Percentiles rank a stretch among this genome's conserved stretches.
These are phyloP conservation scores for Ostrea edulis DNA, from an alignment of 1,140 invertebrate species.

Conservation along the genomic window DNA sequence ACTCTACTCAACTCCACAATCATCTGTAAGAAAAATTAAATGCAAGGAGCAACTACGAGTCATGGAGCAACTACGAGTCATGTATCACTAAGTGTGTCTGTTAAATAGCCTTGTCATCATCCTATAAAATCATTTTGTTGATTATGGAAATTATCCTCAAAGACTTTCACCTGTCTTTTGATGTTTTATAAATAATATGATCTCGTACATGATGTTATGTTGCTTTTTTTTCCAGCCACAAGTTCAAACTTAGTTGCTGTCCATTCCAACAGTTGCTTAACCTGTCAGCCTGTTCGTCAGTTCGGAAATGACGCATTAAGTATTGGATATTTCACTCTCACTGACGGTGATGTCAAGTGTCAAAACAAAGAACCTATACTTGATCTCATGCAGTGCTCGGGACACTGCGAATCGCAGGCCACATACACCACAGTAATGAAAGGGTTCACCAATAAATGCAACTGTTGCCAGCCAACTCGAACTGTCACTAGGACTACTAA, in stretches of 20 bases:
- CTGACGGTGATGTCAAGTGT: slow-evolving; percentile 48
- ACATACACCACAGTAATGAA: slow-evolving; percentile 59
- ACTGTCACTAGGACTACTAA: slow-evolving; percentile 48
- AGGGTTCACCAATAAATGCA: slow-evolving; percentile 62
- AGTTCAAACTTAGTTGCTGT: neutral
- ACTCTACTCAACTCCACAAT: too few relatives aligned
- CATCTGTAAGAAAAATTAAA: too few relatives aligned
- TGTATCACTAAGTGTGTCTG: too few relatives aligned
- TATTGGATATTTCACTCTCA: slow-evolving; percentile 62
- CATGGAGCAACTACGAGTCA: too few relatives aligned
- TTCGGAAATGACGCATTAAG: slow-evolving; percentile 50
- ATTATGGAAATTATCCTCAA: too few relatives aligned
- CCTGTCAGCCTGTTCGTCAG: slow-evolving; percentile 56
- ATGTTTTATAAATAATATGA: too few relatives aligned
- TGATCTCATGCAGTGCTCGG: slow-evolving; percentile 64
- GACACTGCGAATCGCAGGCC: slow-evolving; percentile 57
- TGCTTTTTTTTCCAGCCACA: neutral
- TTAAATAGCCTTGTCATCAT: too few relatives aligned
- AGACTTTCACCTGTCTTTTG: too few relatives aligned
- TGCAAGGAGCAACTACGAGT: too few relatives aligned
- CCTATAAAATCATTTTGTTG: too few relatives aligned
- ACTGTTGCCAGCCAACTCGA: slow-evolving; percentile 61
- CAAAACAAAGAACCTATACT: slow-evolving; percentile 56
- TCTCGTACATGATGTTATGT: too few relatives aligned
- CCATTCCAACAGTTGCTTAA: slow-evolving; percentile 40